A percentile compares a stretch with the other conserved stretches of the same genome.
Conservation (phyloP, 2,888 invertebrate genomes). For the Abrostola tripartita region DNA sequence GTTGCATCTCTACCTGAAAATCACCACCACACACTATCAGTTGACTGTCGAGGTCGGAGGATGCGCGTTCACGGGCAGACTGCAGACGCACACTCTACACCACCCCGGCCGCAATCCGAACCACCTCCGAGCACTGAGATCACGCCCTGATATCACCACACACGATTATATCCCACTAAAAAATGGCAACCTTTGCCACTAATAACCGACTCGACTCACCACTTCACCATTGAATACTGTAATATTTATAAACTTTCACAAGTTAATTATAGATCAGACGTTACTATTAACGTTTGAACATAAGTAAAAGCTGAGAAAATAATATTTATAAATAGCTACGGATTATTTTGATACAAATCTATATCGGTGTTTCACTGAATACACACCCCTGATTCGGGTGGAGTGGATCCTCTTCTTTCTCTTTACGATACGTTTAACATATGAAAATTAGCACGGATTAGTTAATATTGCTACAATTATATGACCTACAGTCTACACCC, state of each 20-base stretch:
- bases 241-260: slow-evolving; percentile 88
- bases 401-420: slow-evolving; percentile 84
- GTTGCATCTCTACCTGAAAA: slow-evolving; percentile 85
- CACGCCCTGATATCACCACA: slow-evolving; percentile 82
- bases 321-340: slow-evolving; percentile 89
- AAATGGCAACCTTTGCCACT: slow-evolving; percentile 86
- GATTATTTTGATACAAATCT: slow-evolving; percentile 89
- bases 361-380: slow-evolving; percentile 86
- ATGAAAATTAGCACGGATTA: slow-evolving; percentile 83
- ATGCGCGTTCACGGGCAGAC: slow-evolving; percentile 40
- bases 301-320: slow-evolving; percentile 89
- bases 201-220: slow-evolving; percentile 79
- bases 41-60: slow-evolving; percentile 38
- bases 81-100: slow-evolving; percentile 58
- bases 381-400: slow-evolving; percentile 88
- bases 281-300: slow-evolving; percentile 88
- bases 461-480: slow-evolving; percentile 82
- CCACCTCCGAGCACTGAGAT: slow-evolving; percentile 62
- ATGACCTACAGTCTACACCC: slow-evolving; percentile 89
- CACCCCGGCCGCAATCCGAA: slow-evolving; percentile 53
- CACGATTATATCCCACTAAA: slow-evolving; percentile 82
- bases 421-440: slow-evolving; percentile 77
- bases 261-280: slow-evolving; percentile 88
- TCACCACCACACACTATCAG: slow-evolving; percentile 68
- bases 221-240: slow-evolving; percentile 83